phyloP scores from a whole-genome alignment of 2,113 vertebrate genomes.

The Nibea albiflora region DNA sequence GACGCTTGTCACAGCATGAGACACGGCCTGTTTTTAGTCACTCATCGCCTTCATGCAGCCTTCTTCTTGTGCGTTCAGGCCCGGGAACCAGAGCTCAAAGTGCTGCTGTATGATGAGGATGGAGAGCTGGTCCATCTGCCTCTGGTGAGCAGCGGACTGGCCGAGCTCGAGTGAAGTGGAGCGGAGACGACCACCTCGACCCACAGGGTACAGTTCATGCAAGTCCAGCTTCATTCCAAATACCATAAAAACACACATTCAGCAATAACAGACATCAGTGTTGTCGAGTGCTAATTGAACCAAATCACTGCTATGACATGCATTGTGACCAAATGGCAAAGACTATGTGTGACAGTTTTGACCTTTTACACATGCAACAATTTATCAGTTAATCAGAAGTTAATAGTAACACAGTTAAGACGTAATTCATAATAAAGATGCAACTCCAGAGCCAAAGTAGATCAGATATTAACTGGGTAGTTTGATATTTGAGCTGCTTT shows the following conservation, averaged over 20 bases:
- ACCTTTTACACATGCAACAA: no score
- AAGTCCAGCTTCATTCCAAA: slow-evolving; percentile 7
- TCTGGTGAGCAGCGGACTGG: slow-evolving; percentile 89
- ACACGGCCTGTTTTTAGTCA: background rate
- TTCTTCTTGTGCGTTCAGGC: slow-evolving; percentile 74
- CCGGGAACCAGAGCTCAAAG: slow-evolving; percentile 81
- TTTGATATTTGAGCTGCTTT: background rate
- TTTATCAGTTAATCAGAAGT: background rate
- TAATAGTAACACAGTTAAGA: no score
- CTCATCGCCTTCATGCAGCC: background rate
- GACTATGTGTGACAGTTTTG: background rate
- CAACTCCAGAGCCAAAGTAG: background rate
- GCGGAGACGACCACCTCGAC: accelerated
- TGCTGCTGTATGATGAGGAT: slow-evolving; percentile 85
- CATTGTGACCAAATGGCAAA: background rate
- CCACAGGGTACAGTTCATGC: background rate
- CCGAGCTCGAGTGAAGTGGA: slow-evolving; percentile 78
- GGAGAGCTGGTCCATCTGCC: slow-evolving; percentile 84
- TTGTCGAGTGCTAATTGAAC: background rate
- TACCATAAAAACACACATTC: background rate
- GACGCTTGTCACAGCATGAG: background rate
- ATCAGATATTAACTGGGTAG: background rate
- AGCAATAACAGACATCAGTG: background rate
- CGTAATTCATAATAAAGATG: background rate
- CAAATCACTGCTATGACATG: background rate